phyloP scores from a whole-genome alignment of 2,888 invertebrate genomes.

The Allophyes oxyacanthae region DNA sequence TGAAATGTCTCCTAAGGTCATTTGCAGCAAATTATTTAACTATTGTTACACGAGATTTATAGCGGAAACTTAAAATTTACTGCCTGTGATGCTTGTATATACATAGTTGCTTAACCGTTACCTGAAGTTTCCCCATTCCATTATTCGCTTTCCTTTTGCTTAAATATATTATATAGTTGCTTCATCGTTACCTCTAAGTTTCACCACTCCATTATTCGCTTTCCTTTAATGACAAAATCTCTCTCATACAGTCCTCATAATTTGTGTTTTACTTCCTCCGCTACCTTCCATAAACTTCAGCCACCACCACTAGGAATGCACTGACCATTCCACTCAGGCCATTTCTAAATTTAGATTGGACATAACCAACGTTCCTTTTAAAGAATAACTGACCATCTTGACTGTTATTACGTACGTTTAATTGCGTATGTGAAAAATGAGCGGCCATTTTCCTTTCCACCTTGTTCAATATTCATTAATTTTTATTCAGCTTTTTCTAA shows the following conservation, averaged over 20 bases:
- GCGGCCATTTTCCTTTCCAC: slow-evolving; percentile 35
- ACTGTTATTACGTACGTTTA: slow-evolving; percentile 65
- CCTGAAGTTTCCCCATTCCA: too few relatives aligned
- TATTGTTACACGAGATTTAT: too few relatives aligned
- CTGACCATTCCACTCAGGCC: slow-evolving; percentile 65
- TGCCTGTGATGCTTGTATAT: too few relatives aligned
- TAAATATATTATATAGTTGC: too few relatives aligned
- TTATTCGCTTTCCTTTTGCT: too few relatives aligned
- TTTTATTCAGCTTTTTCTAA: slow-evolving; percentile 17
- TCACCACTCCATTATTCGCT: slow-evolving; percentile 11
- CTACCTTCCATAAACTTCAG: slow-evolving; percentile 35
- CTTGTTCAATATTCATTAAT: slow-evolving; percentile 45
- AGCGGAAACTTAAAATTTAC: too few relatives aligned
- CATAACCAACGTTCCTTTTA: slow-evolving; percentile 77
- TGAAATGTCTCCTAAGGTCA: too few relatives aligned
- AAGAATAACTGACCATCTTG: slow-evolving; percentile 69
- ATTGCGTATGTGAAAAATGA: slow-evolving; percentile 57
- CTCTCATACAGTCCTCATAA: slow-evolving; percentile 18
- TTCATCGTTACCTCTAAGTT: too few relatives aligned
- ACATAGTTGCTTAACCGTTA: too few relatives aligned
- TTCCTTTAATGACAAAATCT: slow-evolving; percentile 11
- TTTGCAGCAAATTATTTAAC: too few relatives aligned
- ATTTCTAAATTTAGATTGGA: slow-evolving; percentile 80
- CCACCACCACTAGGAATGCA: slow-evolving; percentile 62
- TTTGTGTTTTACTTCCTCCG: slow-evolving; percentile 25